phyloP scores from a whole-genome alignment of 2,113 vertebrate species.

The Gorsachius goisagi region DNA sequence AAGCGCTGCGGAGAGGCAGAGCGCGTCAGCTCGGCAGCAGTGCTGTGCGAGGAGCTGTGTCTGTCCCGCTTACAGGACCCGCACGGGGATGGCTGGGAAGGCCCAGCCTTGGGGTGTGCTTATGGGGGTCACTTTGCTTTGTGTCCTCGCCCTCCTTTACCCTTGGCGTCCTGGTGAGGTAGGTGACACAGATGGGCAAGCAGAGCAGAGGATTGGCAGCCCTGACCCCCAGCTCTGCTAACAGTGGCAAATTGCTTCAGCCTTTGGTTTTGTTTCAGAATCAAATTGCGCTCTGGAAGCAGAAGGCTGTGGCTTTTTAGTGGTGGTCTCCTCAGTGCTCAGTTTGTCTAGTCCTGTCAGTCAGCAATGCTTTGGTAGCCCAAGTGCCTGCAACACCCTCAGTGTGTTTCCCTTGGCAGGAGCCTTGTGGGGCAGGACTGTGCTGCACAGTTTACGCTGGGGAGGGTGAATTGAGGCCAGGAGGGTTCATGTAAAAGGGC shows the following conservation, averaged over 20 bases:
- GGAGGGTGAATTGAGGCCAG: not conserved
- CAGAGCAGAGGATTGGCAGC: too few species aligned
- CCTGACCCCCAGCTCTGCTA: not conserved
- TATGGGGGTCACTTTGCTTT: accelerated
- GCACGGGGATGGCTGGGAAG: accelerated
- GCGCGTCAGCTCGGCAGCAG: accelerated
- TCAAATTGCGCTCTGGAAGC: accelerated
- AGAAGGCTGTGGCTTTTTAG: accelerated
- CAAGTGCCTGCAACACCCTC: too few species aligned
- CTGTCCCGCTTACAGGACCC: accelerated
- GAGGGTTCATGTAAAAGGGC: not conserved
- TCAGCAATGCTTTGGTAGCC: accelerated
- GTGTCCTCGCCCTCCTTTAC: accelerated
- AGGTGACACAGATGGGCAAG: too few species aligned
- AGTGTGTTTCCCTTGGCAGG: accelerated
- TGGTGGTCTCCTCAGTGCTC: accelerated
- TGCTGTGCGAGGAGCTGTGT: accelerated
- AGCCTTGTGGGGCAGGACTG: not conserved
- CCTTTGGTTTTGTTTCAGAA: not conserved
- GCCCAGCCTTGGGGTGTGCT: accelerated
- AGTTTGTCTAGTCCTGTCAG: not conserved
- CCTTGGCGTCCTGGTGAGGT: accelerated
- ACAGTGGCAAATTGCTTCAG: not conserved
- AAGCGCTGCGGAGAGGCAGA: accelerated
- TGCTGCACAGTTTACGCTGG: accelerated